A percentile compares a stretch with the other conserved stretches of the same genome.
These are phyloP conservation scores for Pseudorasbora parva DNA, from an alignment of 2,113 vertebrate species.

Conservation along the genomic window DNA sequence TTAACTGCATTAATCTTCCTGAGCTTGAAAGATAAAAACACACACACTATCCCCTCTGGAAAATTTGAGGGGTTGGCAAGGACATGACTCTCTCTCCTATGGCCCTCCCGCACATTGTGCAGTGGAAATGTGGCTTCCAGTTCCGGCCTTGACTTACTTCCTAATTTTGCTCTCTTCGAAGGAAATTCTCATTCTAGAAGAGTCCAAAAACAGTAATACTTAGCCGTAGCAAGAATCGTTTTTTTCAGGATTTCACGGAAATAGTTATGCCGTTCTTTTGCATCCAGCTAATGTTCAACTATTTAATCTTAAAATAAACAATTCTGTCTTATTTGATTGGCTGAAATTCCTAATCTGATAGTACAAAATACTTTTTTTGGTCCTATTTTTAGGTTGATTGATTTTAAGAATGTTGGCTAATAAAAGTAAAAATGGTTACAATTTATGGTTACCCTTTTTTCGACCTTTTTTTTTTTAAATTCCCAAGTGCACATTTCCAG, in stretches of 20 bases:
- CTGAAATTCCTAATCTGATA: neutral
- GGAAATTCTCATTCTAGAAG: constrained; percentile 45
- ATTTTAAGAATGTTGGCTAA: neutral
- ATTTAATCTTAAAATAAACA: neutral
- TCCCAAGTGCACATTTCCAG: neutral
- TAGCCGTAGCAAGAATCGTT: constrained; percentile 11
- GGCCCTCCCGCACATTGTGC: constrained; percentile 60
- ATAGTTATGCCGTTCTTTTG: neutral
- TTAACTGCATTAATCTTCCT: constrained; percentile 12
- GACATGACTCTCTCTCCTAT: constrained; percentile 69
- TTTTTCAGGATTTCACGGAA: neutral
- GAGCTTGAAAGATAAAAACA: neutral
- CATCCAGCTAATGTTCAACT: neutral
- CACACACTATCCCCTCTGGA: constrained; percentile 54
- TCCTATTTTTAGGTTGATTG: neutral
- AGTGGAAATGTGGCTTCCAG: constrained; percentile 56
- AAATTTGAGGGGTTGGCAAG: constrained; percentile 68
- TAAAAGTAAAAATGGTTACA: neutral
- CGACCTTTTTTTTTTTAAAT: neutral
- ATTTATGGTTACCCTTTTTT: neutral
- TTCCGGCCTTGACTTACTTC: constrained; percentile 51
- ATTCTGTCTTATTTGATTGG: neutral
- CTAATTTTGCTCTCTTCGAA: constrained; percentile 50
- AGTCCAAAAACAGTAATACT: constrained; percentile 16
- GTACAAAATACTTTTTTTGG: neutral